Conservation (phyloP, 1,140 invertebrate species). For the Hetaerina americana region DNA sequence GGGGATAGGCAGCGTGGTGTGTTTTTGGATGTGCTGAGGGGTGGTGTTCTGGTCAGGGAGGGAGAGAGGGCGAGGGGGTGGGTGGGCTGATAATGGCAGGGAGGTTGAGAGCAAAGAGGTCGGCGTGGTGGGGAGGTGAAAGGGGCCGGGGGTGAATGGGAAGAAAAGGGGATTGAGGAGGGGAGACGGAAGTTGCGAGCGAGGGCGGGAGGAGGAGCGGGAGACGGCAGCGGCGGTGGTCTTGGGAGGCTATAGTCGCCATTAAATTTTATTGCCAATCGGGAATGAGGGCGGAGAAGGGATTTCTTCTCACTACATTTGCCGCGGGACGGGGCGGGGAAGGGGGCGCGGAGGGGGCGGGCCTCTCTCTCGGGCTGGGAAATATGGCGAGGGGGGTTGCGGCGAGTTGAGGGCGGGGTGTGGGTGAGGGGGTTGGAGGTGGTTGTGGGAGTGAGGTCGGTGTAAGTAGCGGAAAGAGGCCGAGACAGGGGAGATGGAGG, state of each 20-base stretch:
- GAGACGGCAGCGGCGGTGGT: neutral
- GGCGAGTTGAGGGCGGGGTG: neutral
- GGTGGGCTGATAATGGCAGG: too few species aligned
- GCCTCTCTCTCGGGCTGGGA: neutral
- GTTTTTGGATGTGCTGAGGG: too few species aligned
- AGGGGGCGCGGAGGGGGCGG: neutral
- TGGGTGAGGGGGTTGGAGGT: too few species aligned
- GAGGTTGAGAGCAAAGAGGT: too few species aligned
- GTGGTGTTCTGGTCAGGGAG: neutral
- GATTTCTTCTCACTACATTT: neutral
- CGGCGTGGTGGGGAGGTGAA: too few species aligned
- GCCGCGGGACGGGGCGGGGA: neutral
- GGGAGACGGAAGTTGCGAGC: neutral
- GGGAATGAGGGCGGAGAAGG: neutral
- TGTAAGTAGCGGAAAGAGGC: too few species aligned
- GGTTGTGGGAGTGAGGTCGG: too few species aligned
- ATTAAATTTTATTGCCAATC: slow-evolving; percentile 1
- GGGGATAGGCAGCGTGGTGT: too few species aligned
- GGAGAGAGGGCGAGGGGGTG: neutral
- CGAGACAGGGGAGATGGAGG: too few species aligned
- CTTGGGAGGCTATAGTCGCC: neutral
- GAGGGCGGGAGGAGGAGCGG: neutral
- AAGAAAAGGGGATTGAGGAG: neutral
- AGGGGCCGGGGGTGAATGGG: neutral
- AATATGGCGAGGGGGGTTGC: neutral